Conservation (phyloP, 2,113 vertebrate species). For the human (Homo sapiens) region DNA sequence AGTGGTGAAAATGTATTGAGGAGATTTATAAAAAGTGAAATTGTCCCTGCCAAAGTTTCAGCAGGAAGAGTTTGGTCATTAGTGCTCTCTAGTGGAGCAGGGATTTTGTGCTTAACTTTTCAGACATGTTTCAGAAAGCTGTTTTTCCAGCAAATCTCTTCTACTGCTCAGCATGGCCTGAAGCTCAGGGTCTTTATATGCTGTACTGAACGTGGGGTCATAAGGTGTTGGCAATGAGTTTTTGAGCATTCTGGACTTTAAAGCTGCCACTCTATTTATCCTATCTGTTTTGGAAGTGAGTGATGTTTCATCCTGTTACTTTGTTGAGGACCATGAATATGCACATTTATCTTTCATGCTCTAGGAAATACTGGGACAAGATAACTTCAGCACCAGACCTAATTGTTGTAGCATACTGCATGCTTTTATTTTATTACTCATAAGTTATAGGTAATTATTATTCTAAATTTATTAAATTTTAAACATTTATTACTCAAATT, state of each 20-base stretch:
- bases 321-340: neutral
- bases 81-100: constrained; percentile 58
- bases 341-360: neutral
- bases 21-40: neutral
- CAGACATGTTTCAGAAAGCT: neutral
- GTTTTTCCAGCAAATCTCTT: neutral
- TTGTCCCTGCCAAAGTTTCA: constrained; percentile 41
- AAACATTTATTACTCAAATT: neutral
- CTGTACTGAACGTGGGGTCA: neutral
- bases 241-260: neutral
- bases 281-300: neutral
- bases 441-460: neutral
- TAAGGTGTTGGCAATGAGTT: neutral
- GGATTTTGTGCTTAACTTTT: constrained; percentile 31
- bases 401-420: neutral
- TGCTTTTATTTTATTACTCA: neutral
- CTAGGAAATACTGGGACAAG: neutral
- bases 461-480: neutral
- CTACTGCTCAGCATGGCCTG: neutral
- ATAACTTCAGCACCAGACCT: neutral
- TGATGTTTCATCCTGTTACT: neutral
- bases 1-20: neutral
- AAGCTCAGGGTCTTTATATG: neutral
- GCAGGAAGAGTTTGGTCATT: neutral
- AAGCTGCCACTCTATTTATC: neutral